Base-by-base conservation (phyloP, 2,113 vertebrate genomes). In the Nesoenas mayeri region DNA sequence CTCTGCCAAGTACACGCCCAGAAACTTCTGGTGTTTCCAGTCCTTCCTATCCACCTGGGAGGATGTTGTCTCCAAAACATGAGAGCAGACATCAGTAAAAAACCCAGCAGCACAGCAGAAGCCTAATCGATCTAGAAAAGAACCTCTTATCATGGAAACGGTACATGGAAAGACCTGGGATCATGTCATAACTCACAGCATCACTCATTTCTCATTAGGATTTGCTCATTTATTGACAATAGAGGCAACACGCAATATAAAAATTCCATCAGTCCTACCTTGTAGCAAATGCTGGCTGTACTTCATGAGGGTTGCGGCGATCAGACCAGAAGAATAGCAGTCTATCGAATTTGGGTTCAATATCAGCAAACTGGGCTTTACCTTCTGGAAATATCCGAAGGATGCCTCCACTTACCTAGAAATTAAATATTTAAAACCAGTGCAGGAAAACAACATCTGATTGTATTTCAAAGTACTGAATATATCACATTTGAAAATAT, bases 341-440 rank as follows among this genome's bases (percentile, higher is more conserved):
- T 96, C 99, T 98, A 98, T 99, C 99, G 65, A 99, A 99, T 97
- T 98, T 99, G 96, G 99, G 99, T 98, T 99, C 99, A 95, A 99
- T 99, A 96, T 99, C 99, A 80, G 99, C 99, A 65, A 99, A 99
- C 97, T 99, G 99, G 93, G 99, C 98, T 98, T 99, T 99, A 92
- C 99, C 99, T 98, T 99, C 99, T 64, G 99, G 99, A 97, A 99
- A 99, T 98, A 99, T 99, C 96, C 99, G 98, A 90, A 99, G 99
- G 97, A 99, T 98, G 92, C 99, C 99, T 75, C 99, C 99, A 62
- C 99, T 99, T 97, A 98, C 98, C 99, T 99, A 97, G 92, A 95
- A 97, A 80, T 72, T 74, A 95, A 88, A 50, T 88, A 82, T 78
- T 91, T 84, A 36, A 89, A 91, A 81, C 6, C 36, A 73, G 29